Conservation (phyloP, 2,888 invertebrate species). For the Philereme transversata region DNA sequence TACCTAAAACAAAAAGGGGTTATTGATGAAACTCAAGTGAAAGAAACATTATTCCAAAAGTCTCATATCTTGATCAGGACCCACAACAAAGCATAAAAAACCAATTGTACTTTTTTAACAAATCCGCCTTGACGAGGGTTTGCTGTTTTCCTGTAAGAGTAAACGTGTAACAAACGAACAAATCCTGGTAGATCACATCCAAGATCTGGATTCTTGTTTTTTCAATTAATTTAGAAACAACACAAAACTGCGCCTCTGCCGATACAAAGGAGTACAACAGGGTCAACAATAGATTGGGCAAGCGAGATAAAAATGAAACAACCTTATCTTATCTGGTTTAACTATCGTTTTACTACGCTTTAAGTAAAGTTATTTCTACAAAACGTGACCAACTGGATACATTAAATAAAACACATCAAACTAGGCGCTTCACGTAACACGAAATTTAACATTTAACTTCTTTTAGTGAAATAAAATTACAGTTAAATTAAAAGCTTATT, state of each 20-base stretch:
- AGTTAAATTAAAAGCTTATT: constrained; percentile 10
- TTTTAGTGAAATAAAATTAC: background rate
- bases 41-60: constrained; percentile 30
- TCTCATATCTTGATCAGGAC: constrained; percentile 70
- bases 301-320: constrained; percentile 28
- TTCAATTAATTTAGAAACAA: constrained; percentile 58
- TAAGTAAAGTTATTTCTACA: constrained; percentile 18
- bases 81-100: constrained; percentile 75
- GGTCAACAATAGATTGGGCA: constrained; percentile 28
- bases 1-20: constrained; percentile 6
- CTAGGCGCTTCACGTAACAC: background rate
- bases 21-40: constrained; percentile 44
- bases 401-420: constrained; percentile 4
- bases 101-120: constrained; percentile 78
- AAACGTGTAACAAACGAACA: constrained; percentile 67
- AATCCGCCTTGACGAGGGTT: constrained; percentile 80
- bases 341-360: constrained; percentile 24
- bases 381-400: constrained; percentile 18
- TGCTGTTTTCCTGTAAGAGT: constrained; percentile 64
- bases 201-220: constrained; percentile 59
- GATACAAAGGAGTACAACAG: constrained; percentile 26
- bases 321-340: constrained; percentile 23
- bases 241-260: constrained; percentile 32
- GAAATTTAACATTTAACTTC: background rate
- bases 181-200: constrained; percentile 72